Evolutionary conservation across 2,888 invertebrate genomes (phyloP), one percentile per base, ranked within the genome.

Genomic region (Lycophotia porphyrea): DNA sequence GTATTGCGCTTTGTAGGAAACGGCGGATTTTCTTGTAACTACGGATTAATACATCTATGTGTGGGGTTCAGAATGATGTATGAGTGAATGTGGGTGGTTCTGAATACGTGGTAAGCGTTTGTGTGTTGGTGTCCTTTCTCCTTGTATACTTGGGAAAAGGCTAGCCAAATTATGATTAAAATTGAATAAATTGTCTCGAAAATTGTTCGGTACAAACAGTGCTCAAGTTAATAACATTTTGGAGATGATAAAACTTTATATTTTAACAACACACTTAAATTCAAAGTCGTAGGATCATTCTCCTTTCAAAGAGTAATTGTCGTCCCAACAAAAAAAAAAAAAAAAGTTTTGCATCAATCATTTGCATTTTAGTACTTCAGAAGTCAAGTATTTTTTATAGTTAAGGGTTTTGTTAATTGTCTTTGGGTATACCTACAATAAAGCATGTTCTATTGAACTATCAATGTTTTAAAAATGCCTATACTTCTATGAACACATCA

Each of bases 241-340:
- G 13, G 5, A 55, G 39, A 71, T 36, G 15, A 63, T 31, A 34
- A 39, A 34, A 55, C 47, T 34, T 42, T 5, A 31, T 58, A 39
- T 39, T 76, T 64, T 44, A 76, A 76, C 5, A 34, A 67, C 31
- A 39, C 31, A 42, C 27, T 27, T n/a, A 76, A 0, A 31, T 47
- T 76, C 36, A 58, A 76, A 47, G 55, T 47, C 44, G 27, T 36
- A 31, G 24, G 36, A 31, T 21, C 75, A 75, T 75, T 61, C 47
- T 42, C n/a, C 44, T 65, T 65, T 44, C 9, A 66, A 31, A 47
- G 61, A 52, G 31, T 65, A 66, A 9, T 55, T 55, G 15, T 39
- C 24, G 27, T 24, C 21, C 36, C 21, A 47, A n/a, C 47, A 34
- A 74, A 24, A 71, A 24, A 74, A 49, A 34, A 74, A 24, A 71